Percentiles rank a stretch among this genome's conserved stretches.
Evolutionary conservation across 2,888 invertebrate species (phyloP).

Genomic region (Aspidiotus rigidus): DNA sequence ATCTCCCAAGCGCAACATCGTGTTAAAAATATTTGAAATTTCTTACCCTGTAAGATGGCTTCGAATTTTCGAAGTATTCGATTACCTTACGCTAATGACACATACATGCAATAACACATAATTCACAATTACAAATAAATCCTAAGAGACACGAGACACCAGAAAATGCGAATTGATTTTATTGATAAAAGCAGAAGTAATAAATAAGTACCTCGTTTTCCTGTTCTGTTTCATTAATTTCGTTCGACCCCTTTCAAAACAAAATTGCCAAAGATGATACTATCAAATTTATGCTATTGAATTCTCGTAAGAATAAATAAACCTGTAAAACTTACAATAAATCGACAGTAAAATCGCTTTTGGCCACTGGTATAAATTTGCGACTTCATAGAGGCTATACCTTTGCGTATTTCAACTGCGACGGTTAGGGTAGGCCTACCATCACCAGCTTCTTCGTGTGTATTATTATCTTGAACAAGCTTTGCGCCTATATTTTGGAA

Average conservation of each 20-base stretch:
- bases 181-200: neutral
- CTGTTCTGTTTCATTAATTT: neutral
- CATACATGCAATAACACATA: neutral
- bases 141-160: neutral
- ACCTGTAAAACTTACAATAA: slow-evolving; percentile 6
- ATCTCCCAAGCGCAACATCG: neutral
- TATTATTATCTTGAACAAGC: no score
- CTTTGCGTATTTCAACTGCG: no score
- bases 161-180: neutral
- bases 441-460: no score
- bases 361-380: no score
- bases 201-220: neutral
- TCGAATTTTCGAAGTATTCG: slow-evolving; percentile 7
- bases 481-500: no score
- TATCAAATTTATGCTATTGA: slow-evolving; percentile 9
- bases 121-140: neutral
- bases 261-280: slow-evolving; percentile 3
- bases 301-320: slow-evolving; percentile 11
- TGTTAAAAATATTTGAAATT: neutral
- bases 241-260: slow-evolving; percentile 8
- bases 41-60: neutral
- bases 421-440: no score
- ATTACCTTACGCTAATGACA: slow-evolving; percentile 6
- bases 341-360: no score
- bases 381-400: no score